Percentiles rank a stretch among this genome's conserved stretches.
Evolutionary conservation across 2,797 vertebrate genomes (phyloP).

Genomic region (Cirrhinus molitorella): DNA sequence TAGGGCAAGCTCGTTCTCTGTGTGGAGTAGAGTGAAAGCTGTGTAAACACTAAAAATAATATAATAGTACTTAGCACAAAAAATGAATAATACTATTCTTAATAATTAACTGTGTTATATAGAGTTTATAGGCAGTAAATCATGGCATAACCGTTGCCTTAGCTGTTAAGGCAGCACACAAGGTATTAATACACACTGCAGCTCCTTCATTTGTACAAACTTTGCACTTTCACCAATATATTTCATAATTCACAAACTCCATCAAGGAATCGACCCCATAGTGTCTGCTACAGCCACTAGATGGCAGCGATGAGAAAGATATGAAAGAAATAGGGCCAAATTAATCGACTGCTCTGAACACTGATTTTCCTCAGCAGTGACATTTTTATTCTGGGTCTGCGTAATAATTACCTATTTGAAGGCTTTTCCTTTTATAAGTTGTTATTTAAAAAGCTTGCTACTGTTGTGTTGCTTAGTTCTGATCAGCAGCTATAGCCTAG

Average conservation of each 20-base stretch:
- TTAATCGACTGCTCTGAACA: background rate
- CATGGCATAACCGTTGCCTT: no score
- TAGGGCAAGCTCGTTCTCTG: background rate
- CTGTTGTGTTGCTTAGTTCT: background rate
- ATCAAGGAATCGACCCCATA: background rate
- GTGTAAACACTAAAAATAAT: background rate
- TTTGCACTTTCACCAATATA: no score
- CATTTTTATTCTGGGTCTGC: background rate
- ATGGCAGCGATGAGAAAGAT: slow-evolving; percentile 23
- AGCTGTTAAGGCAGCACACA: background rate
- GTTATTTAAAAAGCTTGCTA: background rate
- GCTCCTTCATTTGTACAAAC: no score
- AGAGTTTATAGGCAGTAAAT: background rate
- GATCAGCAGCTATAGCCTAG: background rate
- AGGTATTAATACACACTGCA: background rate
- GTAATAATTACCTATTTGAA: background rate
- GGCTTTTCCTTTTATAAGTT: background rate
- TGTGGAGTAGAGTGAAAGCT: background rate
- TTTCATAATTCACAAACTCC: background rate
- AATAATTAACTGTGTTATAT: background rate
- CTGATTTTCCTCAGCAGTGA: background rate
- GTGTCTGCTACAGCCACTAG: background rate
- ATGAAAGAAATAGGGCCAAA: background rate
- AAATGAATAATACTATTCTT: background rate
- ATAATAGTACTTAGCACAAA: background rate